Conservation (phyloP, 92 coral and sea anemone genomes). For the Ricordea florida region DNA sequence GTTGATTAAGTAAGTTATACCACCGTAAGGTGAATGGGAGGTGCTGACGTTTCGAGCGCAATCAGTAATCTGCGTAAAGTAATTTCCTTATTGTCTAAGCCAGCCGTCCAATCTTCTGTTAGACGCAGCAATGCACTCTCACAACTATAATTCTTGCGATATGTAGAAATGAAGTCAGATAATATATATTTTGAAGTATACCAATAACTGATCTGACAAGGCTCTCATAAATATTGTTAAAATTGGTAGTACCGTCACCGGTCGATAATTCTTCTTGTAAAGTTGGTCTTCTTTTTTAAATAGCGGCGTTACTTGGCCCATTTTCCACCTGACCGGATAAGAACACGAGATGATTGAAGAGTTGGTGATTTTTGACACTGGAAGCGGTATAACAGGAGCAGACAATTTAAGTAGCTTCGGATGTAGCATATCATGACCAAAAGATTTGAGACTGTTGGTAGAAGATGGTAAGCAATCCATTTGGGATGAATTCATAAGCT, state of each 20-base stretch:
- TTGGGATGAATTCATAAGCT: not conserved
- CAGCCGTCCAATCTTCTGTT: slow-evolving; percentile 10
- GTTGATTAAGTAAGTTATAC: too few species aligned
- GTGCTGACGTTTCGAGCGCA: too few species aligned
- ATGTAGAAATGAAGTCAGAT: slow-evolving; percentile 24
- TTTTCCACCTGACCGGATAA: slow-evolving; percentile 35
- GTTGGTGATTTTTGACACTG: slow-evolving; percentile 11
- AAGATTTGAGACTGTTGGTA: slow-evolving; percentile 23
- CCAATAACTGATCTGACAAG: slow-evolving; percentile 4
- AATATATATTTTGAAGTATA: slow-evolving; percentile 5
- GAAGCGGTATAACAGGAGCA: slow-evolving; percentile 31
- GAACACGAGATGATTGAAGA: slow-evolving; percentile 14
- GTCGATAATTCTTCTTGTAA: slow-evolving; percentile 19
- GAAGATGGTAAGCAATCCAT: not conserved
- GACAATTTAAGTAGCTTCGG: slow-evolving; percentile 18
- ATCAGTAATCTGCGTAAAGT: too few species aligned
- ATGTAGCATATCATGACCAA: slow-evolving; percentile 17
- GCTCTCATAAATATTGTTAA: slow-evolving; percentile 21
- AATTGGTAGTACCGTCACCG: slow-evolving; percentile 38
- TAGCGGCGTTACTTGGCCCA: slow-evolving; percentile 33
- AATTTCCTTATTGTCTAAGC: not conserved
- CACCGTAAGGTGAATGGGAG: too few species aligned
- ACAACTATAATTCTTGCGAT: slow-evolving; percentile 3
- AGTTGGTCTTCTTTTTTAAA: slow-evolving; percentile 29
- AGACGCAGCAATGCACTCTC: slow-evolving; percentile 9